Evolutionary conservation across 2,888 invertebrate species (phyloP).

Genomic region (Aphidius colemani): DNA sequence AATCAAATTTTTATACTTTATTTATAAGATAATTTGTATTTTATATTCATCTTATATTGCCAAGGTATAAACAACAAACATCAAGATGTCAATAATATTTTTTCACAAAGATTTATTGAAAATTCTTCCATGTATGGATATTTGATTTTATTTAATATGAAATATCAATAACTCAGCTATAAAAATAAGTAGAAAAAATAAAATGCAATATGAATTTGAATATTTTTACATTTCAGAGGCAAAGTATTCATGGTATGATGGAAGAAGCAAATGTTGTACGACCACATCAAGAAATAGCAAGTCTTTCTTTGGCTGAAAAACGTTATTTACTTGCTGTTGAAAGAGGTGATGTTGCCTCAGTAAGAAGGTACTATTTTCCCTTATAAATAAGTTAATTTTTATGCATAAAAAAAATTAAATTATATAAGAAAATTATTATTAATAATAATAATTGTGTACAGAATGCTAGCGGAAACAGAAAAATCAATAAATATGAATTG

Average conservation of each 20-base stretch:
- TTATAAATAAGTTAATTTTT: conserved; percentile 6
- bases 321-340: conserved; percentile 94
- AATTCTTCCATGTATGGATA: no score
- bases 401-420: not conserved
- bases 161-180: conserved; percentile 4
- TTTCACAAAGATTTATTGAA: no score
- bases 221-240: conserved; percentile 65
- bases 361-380: conserved; percentile 69
- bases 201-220: no score
- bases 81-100: no score
- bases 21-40: no score
- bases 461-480: conserved; percentile 78
- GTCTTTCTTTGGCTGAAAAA: conserved; percentile 85
- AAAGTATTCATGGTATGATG: conserved; percentile 91
- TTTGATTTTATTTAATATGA: no score
- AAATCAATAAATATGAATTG: conserved; percentile 92
- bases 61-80: no score
- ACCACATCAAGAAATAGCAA: conserved; percentile 87
- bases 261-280: conserved; percentile 87
- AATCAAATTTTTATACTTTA: no score
- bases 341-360: conserved; percentile 94
- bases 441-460: conserved; percentile 46
- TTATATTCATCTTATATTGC: no score
- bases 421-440: not conserved
- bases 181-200: no score